Conservation (phyloP, 2,797 vertebrate genomes). For the Coilia nasus region DNA sequence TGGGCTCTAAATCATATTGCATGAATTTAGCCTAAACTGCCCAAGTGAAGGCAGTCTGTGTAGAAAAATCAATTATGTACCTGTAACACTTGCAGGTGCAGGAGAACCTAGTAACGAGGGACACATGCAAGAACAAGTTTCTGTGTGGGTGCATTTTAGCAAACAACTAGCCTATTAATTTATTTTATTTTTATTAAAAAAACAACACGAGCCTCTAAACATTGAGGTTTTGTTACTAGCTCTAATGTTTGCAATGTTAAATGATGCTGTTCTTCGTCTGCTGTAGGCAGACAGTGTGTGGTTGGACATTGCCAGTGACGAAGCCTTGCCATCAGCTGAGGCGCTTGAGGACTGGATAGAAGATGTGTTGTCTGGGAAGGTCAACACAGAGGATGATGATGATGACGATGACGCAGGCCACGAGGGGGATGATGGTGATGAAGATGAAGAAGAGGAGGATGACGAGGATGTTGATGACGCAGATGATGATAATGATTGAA, state of each 20-base stretch:
- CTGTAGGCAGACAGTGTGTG: constrained; percentile 92
- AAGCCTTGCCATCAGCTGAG: constrained; percentile 88
- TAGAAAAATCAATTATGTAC: too few species aligned
- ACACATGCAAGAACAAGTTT: too few species aligned
- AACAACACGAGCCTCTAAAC: too few species aligned
- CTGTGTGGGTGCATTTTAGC: too few species aligned
- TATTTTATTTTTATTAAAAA: too few species aligned
- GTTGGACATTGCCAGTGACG: constrained; percentile 92
- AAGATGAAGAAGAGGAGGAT: constrained; percentile 57
- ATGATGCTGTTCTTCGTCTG: not conserved
- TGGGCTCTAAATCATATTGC: too few species aligned
- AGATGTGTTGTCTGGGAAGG: constrained; percentile 93
- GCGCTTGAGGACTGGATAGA: constrained; percentile 98
- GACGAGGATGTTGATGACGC: constrained; percentile 61
- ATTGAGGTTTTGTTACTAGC: not conserved
- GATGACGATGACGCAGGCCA: constrained; percentile 73
- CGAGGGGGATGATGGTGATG: constrained; percentile 56
- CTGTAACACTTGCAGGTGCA: too few species aligned
- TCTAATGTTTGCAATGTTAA: not conserved
- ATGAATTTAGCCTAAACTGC: too few species aligned
- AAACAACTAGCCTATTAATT: too few species aligned
- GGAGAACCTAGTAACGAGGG: too few species aligned
- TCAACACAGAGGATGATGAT: constrained; percentile 94
- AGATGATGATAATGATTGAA: constrained; percentile 35
- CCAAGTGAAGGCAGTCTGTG: too few species aligned